A percentile compares a stretch with the other conserved stretches of the same genome.
phyloP scores from a whole-genome alignment of 2,797 vertebrate genomes.

The Dromococcyx pavoninus region DNA sequence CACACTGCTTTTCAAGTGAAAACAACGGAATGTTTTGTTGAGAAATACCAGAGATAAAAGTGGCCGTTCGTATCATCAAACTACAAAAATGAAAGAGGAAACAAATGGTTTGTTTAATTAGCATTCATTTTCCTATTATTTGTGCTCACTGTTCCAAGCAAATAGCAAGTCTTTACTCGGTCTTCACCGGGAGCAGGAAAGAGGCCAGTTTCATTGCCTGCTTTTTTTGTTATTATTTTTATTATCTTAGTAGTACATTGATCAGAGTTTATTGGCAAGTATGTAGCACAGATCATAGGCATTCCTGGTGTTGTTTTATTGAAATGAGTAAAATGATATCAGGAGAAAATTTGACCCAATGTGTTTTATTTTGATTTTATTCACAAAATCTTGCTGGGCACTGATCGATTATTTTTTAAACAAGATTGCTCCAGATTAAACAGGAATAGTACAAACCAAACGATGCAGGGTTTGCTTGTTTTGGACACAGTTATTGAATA shows the following conservation, averaged over 20 bases:
- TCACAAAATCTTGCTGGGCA: neutral
- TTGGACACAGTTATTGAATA: slow-evolving; percentile 1
- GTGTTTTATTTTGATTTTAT: neutral
- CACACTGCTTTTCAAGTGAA: neutral
- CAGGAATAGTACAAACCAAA: slow-evolving; percentile 25
- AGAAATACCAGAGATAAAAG: neutral
- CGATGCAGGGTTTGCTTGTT: slow-evolving; percentile 36
- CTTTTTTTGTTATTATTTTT: neutral
- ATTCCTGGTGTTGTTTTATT: neutral
- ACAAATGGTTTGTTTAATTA: neutral
- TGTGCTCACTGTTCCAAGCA: neutral
- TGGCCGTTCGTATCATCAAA: neutral
- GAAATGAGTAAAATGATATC: neutral
- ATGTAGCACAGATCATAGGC: neutral
- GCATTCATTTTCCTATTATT: neutral
- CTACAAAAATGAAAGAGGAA: neutral
- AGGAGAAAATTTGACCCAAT: neutral
- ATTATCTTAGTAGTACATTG: neutral
- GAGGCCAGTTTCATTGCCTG: neutral
- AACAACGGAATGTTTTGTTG: neutral
- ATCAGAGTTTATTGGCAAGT: neutral
- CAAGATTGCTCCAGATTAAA: slow-evolving; percentile 43
- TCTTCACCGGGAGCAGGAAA: neutral
- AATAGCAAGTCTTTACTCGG: neutral
- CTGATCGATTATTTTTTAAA: neutral